A percentile compares a stretch with the other conserved stretches of the same genome.
Evolutionary conservation across 2,797 vertebrate genomes (phyloP).

Genomic region (Botia almorhae): DNA sequence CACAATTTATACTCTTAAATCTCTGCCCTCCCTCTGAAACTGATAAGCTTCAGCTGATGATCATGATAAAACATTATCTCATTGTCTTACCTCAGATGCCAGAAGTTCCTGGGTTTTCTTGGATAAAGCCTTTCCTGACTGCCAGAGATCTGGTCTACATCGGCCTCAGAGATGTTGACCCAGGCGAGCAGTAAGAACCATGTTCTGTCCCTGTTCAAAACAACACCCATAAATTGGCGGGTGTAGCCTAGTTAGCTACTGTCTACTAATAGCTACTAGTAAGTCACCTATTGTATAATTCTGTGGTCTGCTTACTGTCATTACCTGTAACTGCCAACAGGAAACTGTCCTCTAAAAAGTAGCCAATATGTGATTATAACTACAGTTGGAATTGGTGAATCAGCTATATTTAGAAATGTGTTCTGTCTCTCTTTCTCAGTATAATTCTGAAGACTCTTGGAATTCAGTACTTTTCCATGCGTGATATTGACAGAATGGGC

Average conservation of each 20-base stretch:
- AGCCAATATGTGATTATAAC: neutral
- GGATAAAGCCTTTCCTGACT: constrained; percentile 91
- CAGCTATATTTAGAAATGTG: neutral
- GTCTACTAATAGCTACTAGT: no score
- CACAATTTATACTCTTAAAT: neutral
- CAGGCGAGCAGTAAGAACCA: constrained; percentile 90
- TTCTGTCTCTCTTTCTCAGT: constrained; percentile 70
- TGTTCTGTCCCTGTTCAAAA: neutral
- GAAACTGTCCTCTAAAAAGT: neutral
- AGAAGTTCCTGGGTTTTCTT: constrained; percentile 92
- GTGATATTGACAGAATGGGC: constrained; percentile 93
- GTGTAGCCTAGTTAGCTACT: neutral
- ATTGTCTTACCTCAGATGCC: constrained; percentile 80
- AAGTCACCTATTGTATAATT: neutral
- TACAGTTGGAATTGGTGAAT: neutral
- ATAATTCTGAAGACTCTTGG: constrained; percentile 92
- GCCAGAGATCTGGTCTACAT: constrained; percentile 91
- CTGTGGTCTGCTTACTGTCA: neutral
- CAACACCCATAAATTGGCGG: neutral
- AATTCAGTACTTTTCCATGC: constrained; percentile 96
- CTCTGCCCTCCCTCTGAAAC: neutral
- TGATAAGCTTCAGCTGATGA: neutral
- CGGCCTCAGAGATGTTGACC: constrained; percentile 92
- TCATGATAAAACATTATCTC: neutral
- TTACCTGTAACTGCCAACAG: neutral